phyloP scores from a whole-genome alignment of 37 sponge, comb jelly and placozoan species.

The Eunapius fragilis region DNA sequence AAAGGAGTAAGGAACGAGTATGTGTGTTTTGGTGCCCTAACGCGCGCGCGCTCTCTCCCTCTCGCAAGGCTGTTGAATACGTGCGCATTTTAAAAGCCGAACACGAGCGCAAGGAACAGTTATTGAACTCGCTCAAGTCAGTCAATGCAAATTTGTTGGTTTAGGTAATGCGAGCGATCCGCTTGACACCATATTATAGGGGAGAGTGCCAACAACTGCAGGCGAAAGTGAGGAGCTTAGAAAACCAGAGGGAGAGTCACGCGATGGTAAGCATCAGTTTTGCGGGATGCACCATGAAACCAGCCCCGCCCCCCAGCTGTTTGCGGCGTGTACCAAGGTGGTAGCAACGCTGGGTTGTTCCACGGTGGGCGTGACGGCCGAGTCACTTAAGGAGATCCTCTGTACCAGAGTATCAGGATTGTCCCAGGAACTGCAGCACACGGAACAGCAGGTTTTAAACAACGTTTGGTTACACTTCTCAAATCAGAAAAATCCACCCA shows the following conservation, averaged over 20 bases:
- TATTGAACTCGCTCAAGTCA: conserved; percentile 26
- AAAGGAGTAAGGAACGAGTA: background rate
- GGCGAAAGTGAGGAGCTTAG: conserved; percentile 39
- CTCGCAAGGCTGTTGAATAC: conserved; percentile 24
- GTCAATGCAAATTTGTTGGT: background rate
- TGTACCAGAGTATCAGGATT: background rate
- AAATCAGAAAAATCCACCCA: background rate
- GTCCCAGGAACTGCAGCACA: conserved; percentile 12
- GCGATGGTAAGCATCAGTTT: conserved; percentile 29
- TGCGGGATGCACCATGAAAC: background rate
- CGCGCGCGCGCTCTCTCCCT: too few species aligned
- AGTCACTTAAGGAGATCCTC: conserved; percentile 30
- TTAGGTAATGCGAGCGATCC: background rate
- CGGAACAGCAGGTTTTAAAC: conserved; percentile 25
- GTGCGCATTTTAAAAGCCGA: conserved; percentile 44
- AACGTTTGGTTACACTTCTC: background rate
- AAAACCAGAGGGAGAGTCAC: conserved; percentile 14
- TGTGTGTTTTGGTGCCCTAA: too few species aligned
- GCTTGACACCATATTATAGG: conserved; percentile 15
- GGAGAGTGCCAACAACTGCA: conserved; percentile 42
- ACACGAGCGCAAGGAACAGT: conserved; percentile 50
- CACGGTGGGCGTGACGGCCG: conserved; percentile 45
- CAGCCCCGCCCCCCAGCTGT: conserved; percentile 26
- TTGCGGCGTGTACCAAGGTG: conserved; percentile 13
- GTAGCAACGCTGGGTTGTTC: conserved; percentile 28